Percentiles rank a stretch among this genome's conserved stretches.
phyloP scores from a whole-genome alignment of 2,888 invertebrate species.

The Oxystoma pomonae region DNA sequence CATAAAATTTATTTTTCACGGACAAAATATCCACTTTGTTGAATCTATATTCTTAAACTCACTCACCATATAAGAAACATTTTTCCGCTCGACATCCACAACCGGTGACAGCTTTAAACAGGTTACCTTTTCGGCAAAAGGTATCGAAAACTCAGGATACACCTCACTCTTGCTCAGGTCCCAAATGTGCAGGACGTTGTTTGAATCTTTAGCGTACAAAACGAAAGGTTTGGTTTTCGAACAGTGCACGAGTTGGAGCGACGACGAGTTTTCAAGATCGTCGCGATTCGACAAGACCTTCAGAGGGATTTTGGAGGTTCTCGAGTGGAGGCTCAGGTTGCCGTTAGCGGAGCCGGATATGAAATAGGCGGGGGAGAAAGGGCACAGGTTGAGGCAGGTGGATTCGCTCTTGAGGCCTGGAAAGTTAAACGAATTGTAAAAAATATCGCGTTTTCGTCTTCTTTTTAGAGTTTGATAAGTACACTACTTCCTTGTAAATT shows the following conservation, averaged over 20 bases:
- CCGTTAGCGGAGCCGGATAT: conserved; percentile 52
- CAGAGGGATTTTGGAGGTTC: conserved; percentile 45
- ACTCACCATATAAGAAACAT: conserved; percentile 49
- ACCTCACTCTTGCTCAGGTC: conserved; percentile 52
- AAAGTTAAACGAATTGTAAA: no score
- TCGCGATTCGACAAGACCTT: conserved; percentile 40
- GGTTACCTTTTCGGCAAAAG: conserved; percentile 44
- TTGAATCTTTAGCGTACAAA: conserved; percentile 49
- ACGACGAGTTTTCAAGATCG: conserved; percentile 34
- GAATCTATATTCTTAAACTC: no score
- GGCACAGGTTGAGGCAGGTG: conserved; percentile 50
- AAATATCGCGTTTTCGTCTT: no score
- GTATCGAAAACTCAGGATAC: conserved; percentile 48
- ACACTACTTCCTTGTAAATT: no score
- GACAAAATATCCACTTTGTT: no score
- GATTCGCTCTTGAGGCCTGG: conserved; percentile 36
- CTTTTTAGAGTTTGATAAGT: no score
- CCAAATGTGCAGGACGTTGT: conserved; percentile 52
- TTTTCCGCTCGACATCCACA: conserved; percentile 29
- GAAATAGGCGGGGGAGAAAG: conserved; percentile 50
- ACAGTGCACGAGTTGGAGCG: conserved; percentile 51
- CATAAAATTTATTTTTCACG: no score
- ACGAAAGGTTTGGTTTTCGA: conserved; percentile 51
- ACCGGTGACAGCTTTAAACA: conserved; percentile 48
- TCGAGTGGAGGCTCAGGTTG: conserved; percentile 49